These are phyloP conservation scores for Perognathus longimembris DNA, from an alignment of 2,113 vertebrate species.

Conservation along the genomic window DNA sequence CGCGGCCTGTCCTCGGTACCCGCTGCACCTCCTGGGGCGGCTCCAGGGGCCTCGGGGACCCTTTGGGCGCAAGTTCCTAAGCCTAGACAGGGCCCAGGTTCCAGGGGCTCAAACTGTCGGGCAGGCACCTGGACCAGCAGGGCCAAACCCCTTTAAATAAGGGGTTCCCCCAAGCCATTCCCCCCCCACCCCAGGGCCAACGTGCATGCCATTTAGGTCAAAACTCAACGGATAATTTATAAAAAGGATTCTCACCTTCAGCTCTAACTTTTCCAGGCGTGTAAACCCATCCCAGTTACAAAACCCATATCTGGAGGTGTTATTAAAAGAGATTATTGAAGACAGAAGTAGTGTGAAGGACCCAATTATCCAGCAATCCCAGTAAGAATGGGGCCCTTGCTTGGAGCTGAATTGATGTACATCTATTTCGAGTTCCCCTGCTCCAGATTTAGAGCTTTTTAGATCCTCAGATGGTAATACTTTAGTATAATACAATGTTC, in stretches of 20 bases:
- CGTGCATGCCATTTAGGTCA: neutral
- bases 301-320: neutral
- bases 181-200: neutral
- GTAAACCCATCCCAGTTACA: neutral
- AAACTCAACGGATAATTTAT: slow-evolving; percentile 48
- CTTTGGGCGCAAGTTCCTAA: neutral
- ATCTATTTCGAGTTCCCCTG: slow-evolving; percentile 46
- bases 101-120: neutral
- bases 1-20: too few species aligned
- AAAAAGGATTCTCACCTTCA: neutral
- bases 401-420: slow-evolving; percentile 55
- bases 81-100: too few species aligned
- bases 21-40: neutral
- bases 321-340: slow-evolving; percentile 48
- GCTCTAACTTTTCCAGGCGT: neutral
- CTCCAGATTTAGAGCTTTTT: slow-evolving; percentile 62
- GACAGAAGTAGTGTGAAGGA: slow-evolving; percentile 34
- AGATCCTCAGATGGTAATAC: slow-evolving; percentile 80
- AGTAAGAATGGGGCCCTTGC: slow-evolving; percentile 23
- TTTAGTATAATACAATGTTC: slow-evolving; percentile 75
- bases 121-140: neutral
- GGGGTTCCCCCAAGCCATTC: neutral
- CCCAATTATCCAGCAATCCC: neutral
- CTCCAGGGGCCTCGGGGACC: too few species aligned
- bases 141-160: neutral